These are phyloP conservation scores for Tenodera sinensis DNA, from an alignment of 2,888 invertebrate species.

Conservation along the genomic window DNA sequence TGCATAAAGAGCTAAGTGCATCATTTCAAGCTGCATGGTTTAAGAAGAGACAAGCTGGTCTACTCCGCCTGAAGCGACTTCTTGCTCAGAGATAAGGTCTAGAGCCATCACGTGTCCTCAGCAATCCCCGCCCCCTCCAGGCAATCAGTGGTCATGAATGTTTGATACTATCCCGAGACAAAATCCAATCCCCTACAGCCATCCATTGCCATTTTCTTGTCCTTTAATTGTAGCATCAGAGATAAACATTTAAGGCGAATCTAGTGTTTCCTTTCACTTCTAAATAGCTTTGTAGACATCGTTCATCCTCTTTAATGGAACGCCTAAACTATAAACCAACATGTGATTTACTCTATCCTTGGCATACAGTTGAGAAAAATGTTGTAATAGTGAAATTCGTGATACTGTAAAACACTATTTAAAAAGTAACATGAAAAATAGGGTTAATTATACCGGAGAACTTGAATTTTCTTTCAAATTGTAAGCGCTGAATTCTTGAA, in stretches of 20 bases:
- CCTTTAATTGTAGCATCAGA: background rate
- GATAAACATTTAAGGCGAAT: background rate
- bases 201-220: background rate
- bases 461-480: too few species aligned
- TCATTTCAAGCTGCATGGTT: background rate
- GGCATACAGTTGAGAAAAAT: too few species aligned
- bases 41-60: background rate
- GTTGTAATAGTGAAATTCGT: too few species aligned
- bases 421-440: too few species aligned
- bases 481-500: too few species aligned
- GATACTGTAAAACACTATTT: too few species aligned
- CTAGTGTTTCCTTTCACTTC: background rate
- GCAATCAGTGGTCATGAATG: background rate
- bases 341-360: too few species aligned
- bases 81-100: background rate
- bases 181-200: background rate
- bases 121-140: background rate
- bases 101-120: background rate
- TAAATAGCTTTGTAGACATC: background rate
- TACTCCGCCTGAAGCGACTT: background rate
- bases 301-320: background rate
- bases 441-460: too few species aligned
- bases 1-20: background rate
- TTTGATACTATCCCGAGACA: background rate
- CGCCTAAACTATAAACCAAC: too few species aligned